These are phyloP conservation scores for Drosophila picticornis DNA, from an alignment of 2,888 invertebrate genomes.

Conservation along the genomic window DNA sequence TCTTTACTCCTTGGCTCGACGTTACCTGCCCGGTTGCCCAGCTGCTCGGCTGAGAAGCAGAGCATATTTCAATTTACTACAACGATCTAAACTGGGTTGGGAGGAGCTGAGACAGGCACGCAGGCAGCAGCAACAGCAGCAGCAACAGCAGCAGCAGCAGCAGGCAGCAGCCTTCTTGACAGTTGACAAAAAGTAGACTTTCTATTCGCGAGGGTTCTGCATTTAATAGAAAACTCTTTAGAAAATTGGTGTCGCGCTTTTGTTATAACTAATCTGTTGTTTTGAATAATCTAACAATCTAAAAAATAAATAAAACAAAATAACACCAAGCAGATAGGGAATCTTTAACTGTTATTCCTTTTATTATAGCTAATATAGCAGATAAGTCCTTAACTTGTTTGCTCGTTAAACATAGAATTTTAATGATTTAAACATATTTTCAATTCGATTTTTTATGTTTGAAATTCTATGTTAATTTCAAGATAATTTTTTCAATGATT, in stretches of 20 bases:
- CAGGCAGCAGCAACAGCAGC: background rate
- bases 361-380: background rate
- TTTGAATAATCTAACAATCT: background rate
- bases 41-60: background rate
- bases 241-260: background rate
- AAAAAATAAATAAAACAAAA: background rate
- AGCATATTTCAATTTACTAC: conserved; percentile 63
- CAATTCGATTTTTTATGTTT: too few species aligned
- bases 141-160: background rate
- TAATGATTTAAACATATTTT: background rate
- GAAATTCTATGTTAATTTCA: rapidly evolving
- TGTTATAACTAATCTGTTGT: background rate
- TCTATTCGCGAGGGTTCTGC: background rate
- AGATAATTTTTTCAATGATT: background rate
- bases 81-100: conserved; percentile 5
- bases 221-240: background rate
- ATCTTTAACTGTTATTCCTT: background rate
- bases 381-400: background rate
- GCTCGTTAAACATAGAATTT: background rate
- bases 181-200: background rate
- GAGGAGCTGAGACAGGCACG: background rate
- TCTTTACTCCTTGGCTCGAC: conserved; percentile 2
- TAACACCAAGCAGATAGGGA: rapidly evolving
- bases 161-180: background rate
- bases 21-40: conserved; percentile 11